Evolutionary conservation across 2,797 vertebrate genomes (phyloP), one percentile per base, ranked within the genome.

Genomic region (Poeciliopsis paucimaculata): DNA sequence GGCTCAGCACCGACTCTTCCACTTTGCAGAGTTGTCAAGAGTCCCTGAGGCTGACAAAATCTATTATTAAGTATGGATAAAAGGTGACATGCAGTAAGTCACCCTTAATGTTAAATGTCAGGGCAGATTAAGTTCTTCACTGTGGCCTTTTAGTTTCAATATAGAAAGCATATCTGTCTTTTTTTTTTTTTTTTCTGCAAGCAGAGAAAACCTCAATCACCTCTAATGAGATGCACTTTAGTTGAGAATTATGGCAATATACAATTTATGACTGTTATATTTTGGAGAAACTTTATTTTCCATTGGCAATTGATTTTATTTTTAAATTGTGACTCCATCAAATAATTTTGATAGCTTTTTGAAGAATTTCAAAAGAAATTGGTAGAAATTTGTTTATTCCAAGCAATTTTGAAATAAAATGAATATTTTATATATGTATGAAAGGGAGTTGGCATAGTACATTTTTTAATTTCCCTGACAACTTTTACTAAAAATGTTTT

Each of bases 41-140:
- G 39, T 26, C 66, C 34, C 34, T 26, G 23, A 43, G 43, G 39
- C 66, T 43, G 66, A 70, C 66, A 72, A 39, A 43, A 2, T 68
- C 34, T 70, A 70, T 43, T 43, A 70, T 43, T 43, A 70, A 70
- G 66, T 70, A 70, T 70, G 66, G 39, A 70, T 70, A 70, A 70
- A 70, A 43, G 23, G 39, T 70, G 39, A 43, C 66, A 70, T 43
- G 66, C 66, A 41, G 66, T 43, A 43, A 70, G 39, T 70, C 39
- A n/a, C 36, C 39, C 66, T 70, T 43, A 70, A 70, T 70, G 66
- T 74, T 82, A 77, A 31, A 43, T 70, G 66, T 70, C 66, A 6
- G 66, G 12, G 20, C 66, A 70, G 66, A 70, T 70, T n/a, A 70
- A 43, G 66, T 26, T 70, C 39, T n/a, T 13, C 12, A 2, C 39